phyloP scores from a whole-genome alignment of 2,797 vertebrate genomes.

The Sebastes elongatus region DNA sequence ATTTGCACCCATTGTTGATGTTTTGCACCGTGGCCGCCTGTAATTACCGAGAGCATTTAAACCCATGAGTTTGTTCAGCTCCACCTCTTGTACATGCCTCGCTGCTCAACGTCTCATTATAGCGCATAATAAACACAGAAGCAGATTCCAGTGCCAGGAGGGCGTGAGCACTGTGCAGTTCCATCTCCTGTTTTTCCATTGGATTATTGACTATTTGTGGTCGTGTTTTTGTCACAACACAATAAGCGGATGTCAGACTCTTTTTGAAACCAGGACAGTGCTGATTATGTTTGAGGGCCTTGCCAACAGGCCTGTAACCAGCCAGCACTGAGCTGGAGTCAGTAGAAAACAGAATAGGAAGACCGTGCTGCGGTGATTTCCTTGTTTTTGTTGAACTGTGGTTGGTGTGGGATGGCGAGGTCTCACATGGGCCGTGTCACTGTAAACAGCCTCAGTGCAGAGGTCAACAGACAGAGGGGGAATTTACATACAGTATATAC shows the following conservation, averaged over 20 bases:
- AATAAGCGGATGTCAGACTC: conserved; percentile 51
- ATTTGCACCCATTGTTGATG: conserved; percentile 36
- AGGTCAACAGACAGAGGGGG: conserved; percentile 40
- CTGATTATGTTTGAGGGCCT: conserved; percentile 8
- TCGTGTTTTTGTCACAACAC: conserved; percentile 36
- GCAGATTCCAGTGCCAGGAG: conserved; percentile 25
- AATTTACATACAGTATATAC: background rate
- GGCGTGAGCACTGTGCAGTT: conserved; percentile 8
- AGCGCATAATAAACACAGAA: background rate
- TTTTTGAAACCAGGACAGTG: conserved; percentile 53
- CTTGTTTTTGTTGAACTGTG: conserved; percentile 67
- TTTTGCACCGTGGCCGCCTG: conserved; percentile 30
- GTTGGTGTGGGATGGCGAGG: conserved; percentile 39
- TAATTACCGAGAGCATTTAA: conserved; percentile 57
- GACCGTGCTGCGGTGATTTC: conserved; percentile 41
- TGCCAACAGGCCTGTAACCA: background rate
- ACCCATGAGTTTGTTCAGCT: conserved; percentile 27
- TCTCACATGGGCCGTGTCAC: conserved; percentile 46
- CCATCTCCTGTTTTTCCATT: conserved; percentile 58
- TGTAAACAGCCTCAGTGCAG: conserved; percentile 41
- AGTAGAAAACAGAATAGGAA: conserved; percentile 13
- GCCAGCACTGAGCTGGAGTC: background rate
- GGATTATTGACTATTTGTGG: conserved; percentile 63
- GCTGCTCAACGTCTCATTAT: conserved; percentile 35
- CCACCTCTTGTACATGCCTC: conserved; percentile 26